Evolutionary conservation across 37 sponge, comb jelly and placozoan genomes (phyloP).

Genomic region (Chondrilla cf. caribensis): DNA sequence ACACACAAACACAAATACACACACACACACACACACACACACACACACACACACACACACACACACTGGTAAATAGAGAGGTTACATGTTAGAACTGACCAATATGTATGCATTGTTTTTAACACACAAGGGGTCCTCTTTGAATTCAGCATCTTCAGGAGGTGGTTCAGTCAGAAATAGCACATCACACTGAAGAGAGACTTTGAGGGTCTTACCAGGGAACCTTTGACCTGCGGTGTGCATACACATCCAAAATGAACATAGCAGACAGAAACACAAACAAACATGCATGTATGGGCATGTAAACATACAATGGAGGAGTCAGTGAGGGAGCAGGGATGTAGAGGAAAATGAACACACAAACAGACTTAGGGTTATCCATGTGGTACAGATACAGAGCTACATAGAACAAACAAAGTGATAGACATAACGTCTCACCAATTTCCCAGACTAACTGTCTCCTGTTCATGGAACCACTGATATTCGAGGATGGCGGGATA

Average conservation of each 20-base stretch:
- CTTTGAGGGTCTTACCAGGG: conserved; percentile 70
- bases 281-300: no score
- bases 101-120: conserved; percentile 69
- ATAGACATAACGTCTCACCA: no score
- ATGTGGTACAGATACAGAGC: no score
- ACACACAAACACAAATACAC: background rate
- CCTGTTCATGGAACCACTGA: conserved; percentile 55
- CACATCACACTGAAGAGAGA: conserved; percentile 80
- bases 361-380: no score
- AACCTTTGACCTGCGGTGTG: conserved; percentile 73
- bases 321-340: no score
- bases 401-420: no score
- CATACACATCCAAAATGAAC: no score
- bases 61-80: background rate
- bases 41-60: no score
- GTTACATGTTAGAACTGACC: background rate
- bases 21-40: background rate
- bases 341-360: no score
- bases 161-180: conserved; percentile 43
- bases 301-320: no score
- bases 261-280: no score
- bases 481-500: conserved; percentile 35
- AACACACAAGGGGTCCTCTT: conserved; percentile 75
- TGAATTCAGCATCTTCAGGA: conserved; percentile 10
- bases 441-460: conserved; percentile 77